phyloP scores from a whole-genome alignment of 2,797 vertebrate species.

The Nannoperca australis region DNA sequence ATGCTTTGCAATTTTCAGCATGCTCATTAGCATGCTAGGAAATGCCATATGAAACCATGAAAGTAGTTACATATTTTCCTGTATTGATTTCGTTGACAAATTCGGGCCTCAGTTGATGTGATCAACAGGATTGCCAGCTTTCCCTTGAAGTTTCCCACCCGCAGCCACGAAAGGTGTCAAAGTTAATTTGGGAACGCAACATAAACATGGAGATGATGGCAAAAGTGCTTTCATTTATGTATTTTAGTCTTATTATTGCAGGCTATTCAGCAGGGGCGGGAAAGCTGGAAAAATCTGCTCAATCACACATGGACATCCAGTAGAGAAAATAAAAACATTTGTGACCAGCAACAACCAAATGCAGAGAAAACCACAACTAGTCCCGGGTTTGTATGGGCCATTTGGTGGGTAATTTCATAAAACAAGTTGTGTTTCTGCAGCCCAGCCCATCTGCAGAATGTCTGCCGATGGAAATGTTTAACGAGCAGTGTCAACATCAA shows the following conservation, averaged over 20 bases:
- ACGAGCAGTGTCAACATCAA: constrained; percentile 53
- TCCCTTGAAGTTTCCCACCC: constrained; percentile 48
- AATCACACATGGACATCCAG: constrained; percentile 73
- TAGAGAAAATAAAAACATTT: constrained; percentile 65
- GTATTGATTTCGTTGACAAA: constrained; percentile 55
- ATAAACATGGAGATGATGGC: constrained; percentile 73
- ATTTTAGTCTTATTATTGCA: constrained; percentile 73
- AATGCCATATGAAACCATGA: constrained; percentile 6
- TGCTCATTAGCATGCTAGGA: constrained; percentile 12
- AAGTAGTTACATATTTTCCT: constrained; percentile 25
- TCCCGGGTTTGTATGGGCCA: constrained; percentile 63
- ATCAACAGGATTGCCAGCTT: constrained; percentile 55
- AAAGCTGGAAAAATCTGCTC: constrained; percentile 83
- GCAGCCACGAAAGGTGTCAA: constrained; percentile 75
- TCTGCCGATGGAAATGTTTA: constrained; percentile 68
- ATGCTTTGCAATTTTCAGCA: constrained; percentile 29
- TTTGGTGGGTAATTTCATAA: constrained; percentile 68
- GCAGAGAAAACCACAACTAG: constrained; percentile 79
- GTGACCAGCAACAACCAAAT: constrained; percentile 75
- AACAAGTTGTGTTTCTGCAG: constrained; percentile 55
- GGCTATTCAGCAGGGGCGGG: constrained; percentile 63
- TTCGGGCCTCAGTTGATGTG: constrained; percentile 29
- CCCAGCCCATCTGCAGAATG: constrained; percentile 57
- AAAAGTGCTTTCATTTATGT: constrained; percentile 82
- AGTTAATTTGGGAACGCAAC: constrained; percentile 69